phyloP scores from a whole-genome alignment of 2,888 invertebrate species.

The Orthonevra nobilis region DNA sequence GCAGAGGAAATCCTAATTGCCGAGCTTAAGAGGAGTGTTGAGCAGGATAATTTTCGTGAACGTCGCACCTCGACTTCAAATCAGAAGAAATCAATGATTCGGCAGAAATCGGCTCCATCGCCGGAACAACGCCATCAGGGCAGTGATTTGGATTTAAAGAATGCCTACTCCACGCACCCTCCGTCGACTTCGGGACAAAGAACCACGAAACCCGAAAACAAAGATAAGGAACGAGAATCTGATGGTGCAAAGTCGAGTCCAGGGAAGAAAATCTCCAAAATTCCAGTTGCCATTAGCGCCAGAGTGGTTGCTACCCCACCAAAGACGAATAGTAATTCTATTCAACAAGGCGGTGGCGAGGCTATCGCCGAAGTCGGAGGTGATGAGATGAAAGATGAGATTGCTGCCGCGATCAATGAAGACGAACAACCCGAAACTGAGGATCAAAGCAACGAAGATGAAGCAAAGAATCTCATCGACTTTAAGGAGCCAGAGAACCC shows the following conservation, averaged over 20 bases:
- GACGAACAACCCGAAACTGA: constrained; percentile 72
- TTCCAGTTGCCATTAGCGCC: constrained; percentile 74
- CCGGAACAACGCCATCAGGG: constrained; percentile 59
- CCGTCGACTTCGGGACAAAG: constrained; percentile 73
- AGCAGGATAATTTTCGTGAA: constrained; percentile 74
- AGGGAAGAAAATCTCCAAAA: constrained; percentile 79
- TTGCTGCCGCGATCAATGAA: constrained; percentile 78
- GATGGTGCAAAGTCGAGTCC: constrained; percentile 77
- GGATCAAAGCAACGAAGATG: constrained; percentile 62
- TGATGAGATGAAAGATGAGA: constrained; percentile 78
- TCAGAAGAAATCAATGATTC: constrained; percentile 71
- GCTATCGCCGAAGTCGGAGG: constrained; percentile 78
- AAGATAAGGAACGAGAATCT: constrained; percentile 68
- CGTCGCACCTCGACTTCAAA: constrained; percentile 75
- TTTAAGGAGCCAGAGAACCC: constrained; percentile 65
- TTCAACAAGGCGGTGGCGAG: constrained; percentile 80
- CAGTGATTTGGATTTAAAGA: constrained; percentile 52
- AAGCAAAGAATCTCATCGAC: constrained; percentile 69
- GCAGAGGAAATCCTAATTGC: constrained; percentile 79
- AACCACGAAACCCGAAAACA: constrained; percentile 68
- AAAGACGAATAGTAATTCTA: constrained; percentile 73
- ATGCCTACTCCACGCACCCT: constrained; percentile 79
- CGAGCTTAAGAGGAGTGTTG: constrained; percentile 77
- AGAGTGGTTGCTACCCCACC: constrained; percentile 38
- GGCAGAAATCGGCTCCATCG: constrained; percentile 79